Base-by-base conservation (phyloP, 2,888 invertebrate species). In the Papilio elwesi region DNA sequence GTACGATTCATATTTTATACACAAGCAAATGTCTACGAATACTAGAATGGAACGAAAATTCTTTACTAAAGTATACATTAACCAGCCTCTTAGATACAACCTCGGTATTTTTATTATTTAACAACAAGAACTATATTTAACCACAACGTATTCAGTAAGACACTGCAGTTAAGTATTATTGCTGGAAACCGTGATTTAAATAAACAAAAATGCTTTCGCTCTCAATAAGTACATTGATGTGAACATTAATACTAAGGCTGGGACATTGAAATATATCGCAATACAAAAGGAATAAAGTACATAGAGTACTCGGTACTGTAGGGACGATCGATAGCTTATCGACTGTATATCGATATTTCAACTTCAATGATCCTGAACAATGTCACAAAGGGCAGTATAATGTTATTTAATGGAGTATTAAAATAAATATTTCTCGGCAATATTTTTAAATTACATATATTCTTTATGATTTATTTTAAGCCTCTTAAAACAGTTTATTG, bases 61-160 rank as follows among this genome's bases (percentile, higher is more conserved):
- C n/a, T 67, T 66, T 75, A 68, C 43, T 15, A 75, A 78, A 80
- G 74, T 78, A 79, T 83, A 43, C 79, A 80, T 80, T 81, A 87
- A 85, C 90, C 73, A 91, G 89, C 90, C 90, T 91, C 89, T 81
- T 83, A 79, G 80, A 83, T 86, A 89, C 90, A 91, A 91, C 90
- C 89, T 86, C 83, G 78, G 80, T 78, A 68, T 64, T 71, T 48
- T 81, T 84, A 84, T n/a, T n/a, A n/a, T n/a, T n/a, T 77, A 83
- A 82, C 80, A 85, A 86, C 75, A 80, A 82, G 81, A 79, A 83
- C 81, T 88, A 85, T 74, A 82, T 79, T 57, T 86, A 87, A 79
- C 87, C 90, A 91, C 90, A 91, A 90, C 89, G 73, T 86, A 85
- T 84, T 85, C 79, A 77, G 76, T 90, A 91, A 90, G 91, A 92